Percentiles rank a stretch among this genome's conserved stretches.
Evolutionary conservation across 2,888 invertebrate genomes (phyloP).

Genomic region (Lomographa bimaculata): DNA sequence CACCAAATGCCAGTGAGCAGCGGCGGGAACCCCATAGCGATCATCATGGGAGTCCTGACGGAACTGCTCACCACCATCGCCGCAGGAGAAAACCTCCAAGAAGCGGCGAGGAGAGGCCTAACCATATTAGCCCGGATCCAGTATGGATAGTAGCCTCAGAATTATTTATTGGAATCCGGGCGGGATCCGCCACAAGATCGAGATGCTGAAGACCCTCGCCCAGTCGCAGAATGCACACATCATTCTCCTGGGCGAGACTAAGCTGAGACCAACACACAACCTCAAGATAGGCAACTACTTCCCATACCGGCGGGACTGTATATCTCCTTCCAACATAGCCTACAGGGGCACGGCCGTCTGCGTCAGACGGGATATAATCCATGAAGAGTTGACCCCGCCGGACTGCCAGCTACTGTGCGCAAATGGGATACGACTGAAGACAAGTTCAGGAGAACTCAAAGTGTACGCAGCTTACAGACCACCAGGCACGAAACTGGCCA

Average conservation of each 20-base stretch:
- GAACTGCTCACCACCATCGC: constrained; percentile 1
- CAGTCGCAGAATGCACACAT: neutral
- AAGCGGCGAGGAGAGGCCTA: neutral
- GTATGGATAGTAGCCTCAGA: neutral
- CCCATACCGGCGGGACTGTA: neutral
- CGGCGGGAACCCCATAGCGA: neutral
- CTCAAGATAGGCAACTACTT: neutral
- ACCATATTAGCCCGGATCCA: neutral
- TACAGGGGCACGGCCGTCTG: neutral
- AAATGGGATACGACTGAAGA: neutral
- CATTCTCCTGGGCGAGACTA: constrained; percentile 1
- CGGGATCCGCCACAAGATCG: neutral
- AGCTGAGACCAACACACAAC: neutral
- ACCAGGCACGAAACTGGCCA: neutral
- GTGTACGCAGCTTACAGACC: neutral
- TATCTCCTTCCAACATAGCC: neutral
- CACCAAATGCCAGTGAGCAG: too few species aligned
- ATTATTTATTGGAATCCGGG: constrained; percentile 9
- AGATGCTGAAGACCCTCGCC: neutral
- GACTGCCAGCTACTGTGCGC: neutral
- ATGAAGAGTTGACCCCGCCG: neutral
- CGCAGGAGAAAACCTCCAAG: neutral
- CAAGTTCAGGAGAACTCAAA: neutral
- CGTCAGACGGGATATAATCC: neutral
- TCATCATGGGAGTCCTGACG: neutral